Evolutionary conservation across 2,797 vertebrate genomes (phyloP).

Genomic region (Helicolenus hilgendorfi): DNA sequence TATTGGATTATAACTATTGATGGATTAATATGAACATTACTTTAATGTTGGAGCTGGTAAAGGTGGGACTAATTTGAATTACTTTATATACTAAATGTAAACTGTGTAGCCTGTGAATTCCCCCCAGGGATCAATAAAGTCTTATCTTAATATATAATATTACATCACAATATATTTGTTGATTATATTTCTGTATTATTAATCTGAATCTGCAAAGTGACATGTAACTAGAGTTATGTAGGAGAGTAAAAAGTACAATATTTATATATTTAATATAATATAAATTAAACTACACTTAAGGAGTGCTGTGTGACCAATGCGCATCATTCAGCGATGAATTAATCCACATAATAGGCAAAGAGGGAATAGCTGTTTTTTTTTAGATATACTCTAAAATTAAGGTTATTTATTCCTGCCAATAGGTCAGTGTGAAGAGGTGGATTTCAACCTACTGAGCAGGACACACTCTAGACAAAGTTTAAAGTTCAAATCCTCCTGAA

Average conservation of each 20-base stretch:
- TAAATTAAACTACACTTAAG: background rate
- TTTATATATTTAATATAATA: too few species aligned
- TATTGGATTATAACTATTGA: background rate
- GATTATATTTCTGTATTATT: background rate
- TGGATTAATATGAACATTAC: background rate
- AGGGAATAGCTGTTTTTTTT: background rate
- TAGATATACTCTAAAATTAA: background rate
- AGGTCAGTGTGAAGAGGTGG: background rate
- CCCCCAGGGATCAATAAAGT: background rate
- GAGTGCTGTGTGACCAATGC: background rate
- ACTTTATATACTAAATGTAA: background rate
- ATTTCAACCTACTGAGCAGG: conserved; percentile 13
- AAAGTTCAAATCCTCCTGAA: conserved; percentile 65
- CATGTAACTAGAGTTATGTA: background rate
- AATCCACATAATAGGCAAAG: background rate
- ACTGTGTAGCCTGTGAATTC: background rate
- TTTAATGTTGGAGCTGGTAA: background rate
- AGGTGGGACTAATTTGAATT: background rate
- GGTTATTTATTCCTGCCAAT: background rate
- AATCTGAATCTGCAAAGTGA: background rate
- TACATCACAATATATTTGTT: background rate
- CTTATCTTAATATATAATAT: background rate
- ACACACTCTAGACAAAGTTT: conserved; percentile 40
- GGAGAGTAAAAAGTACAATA: background rate
- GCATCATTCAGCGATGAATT: background rate